Percentiles rank a stretch among this genome's conserved stretches.
Conservation (phyloP, 2,888 invertebrate species). For the Heteromurus nitidus region DNA sequence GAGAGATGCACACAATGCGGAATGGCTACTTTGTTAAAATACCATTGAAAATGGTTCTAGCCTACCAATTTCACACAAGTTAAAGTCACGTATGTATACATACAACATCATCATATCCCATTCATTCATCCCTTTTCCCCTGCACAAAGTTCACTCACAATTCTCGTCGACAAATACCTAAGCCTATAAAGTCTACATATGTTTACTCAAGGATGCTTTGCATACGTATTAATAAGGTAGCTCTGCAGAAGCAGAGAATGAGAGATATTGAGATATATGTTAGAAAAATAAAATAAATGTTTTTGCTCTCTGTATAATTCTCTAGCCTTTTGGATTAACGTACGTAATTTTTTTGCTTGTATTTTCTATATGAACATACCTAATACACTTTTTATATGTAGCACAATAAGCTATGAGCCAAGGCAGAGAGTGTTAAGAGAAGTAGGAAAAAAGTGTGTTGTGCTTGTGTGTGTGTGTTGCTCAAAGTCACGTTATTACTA, state of each 20-base stretch:
- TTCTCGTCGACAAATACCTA: too few species aligned
- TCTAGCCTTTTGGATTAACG: constrained; percentile 1
- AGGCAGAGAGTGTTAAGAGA: too few species aligned
- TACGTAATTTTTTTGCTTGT: background rate
- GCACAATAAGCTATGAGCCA: too few species aligned
- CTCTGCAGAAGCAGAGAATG: too few species aligned
- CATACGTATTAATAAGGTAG: constrained; percentile 61
- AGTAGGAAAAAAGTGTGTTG: background rate
- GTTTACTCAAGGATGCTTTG: constrained; percentile 41
- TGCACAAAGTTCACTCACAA: background rate
- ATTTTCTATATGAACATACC: too few species aligned
- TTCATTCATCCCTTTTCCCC: too few species aligned
- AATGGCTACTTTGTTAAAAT: constrained; percentile 50
- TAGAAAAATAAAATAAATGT: too few species aligned
- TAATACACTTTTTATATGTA: too few species aligned
- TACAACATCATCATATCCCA: too few species aligned
- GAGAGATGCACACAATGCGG: background rate
- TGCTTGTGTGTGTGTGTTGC: constrained; percentile 34
- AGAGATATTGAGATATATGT: too few species aligned
- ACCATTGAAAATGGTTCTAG: constrained; percentile 41
- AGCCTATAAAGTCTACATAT: background rate
- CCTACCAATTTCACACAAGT: constrained; percentile 8
- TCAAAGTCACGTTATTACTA: constrained; percentile 48
- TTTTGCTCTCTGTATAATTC: too few species aligned
- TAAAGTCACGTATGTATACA: constrained; percentile 47